These are phyloP conservation scores for Phortica okadai DNA, from an alignment of 2,888 invertebrate genomes.

Conservation along the genomic window DNA sequence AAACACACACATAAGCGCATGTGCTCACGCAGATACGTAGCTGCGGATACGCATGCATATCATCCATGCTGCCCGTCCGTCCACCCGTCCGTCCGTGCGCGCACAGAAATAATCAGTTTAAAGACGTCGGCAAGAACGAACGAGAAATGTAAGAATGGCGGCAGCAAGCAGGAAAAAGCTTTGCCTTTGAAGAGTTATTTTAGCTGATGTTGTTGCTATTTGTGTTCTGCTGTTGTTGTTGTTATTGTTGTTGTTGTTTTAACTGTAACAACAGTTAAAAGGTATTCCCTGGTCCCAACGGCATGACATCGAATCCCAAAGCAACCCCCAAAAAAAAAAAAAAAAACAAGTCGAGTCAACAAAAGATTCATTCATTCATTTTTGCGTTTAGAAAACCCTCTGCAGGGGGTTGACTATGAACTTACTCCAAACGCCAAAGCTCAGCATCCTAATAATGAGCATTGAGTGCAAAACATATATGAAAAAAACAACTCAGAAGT, in stretches of 20 bases:
- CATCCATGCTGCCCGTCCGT: neutral
- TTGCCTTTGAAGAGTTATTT: conserved; percentile 39
- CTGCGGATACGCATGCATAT: neutral
- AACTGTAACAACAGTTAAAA: conserved; percentile 53
- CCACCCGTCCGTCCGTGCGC: conserved; percentile 10
- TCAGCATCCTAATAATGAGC: conserved; percentile 26
- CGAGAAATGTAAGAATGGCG: conserved; percentile 52
- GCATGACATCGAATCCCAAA: conserved; percentile 76
- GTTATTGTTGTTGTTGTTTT: conserved; percentile 6
- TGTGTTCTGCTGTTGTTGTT: conserved; percentile 39
- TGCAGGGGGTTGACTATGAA: neutral
- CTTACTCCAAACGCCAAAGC: conserved; percentile 21
- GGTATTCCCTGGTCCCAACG: conserved; percentile 76
- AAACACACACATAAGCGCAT: neutral
- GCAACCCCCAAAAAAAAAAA: conserved; percentile 68
- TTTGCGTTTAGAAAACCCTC: conserved; percentile 30
- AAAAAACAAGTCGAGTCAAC: conserved; percentile 28
- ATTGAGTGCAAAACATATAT: conserved; percentile 51
- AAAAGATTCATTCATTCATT: conserved; percentile 26
- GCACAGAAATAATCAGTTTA: conserved; percentile 69
- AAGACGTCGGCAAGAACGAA: conserved; percentile 43
- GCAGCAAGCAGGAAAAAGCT: conserved; percentile 52
- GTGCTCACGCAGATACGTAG: neutral
- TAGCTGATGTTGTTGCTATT: conserved; percentile 24
- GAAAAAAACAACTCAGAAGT: conserved; percentile 44